These are phyloP conservation scores for Drosophila vallismaia DNA, from an alignment of 2,888 invertebrate species.

Conservation along the genomic window DNA sequence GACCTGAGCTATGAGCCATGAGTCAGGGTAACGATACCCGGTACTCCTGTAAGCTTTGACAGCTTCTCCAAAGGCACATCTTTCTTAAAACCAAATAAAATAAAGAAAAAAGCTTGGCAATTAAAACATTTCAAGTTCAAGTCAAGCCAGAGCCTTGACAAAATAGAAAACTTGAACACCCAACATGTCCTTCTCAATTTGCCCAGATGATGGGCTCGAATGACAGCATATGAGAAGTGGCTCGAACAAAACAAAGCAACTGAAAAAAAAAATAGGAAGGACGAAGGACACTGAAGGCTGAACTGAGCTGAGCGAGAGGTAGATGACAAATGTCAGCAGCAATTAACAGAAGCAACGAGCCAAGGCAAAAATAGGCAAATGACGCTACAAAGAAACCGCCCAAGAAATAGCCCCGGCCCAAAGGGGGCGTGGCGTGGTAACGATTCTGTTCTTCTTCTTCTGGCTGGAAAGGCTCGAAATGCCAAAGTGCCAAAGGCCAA, in stretches of 20 bases:
- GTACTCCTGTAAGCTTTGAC: neutral
- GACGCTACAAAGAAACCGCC: constrained; percentile 55
- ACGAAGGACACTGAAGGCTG: constrained; percentile 8
- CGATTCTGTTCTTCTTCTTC: neutral
- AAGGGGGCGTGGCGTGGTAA: constrained; percentile 6
- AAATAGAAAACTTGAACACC: neutral
- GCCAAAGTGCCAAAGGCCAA: neutral
- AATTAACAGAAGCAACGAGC: constrained; percentile 64
- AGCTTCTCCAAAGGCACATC: too few species aligned
- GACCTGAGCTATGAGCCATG: too few species aligned
- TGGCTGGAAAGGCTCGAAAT: neutral
- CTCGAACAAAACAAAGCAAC: neutral
- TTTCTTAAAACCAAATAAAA: too few species aligned
- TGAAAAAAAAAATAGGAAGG: constrained; percentile 6
- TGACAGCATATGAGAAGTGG: constrained; percentile 14
- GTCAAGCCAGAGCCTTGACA: neutral
- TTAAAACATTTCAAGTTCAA: constrained; percentile 6
- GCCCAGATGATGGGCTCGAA: neutral
- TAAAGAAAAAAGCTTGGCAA: neutral
- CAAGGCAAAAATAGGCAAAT: constrained; percentile 49
- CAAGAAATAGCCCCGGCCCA: too few species aligned
- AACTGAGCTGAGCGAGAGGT: constrained; percentile 6
- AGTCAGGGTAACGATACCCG: too few species aligned
- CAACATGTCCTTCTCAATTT: constrained; percentile 1
- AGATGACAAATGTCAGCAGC: constrained; percentile 69